phyloP scores from a whole-genome alignment of 2,113 vertebrate species.

The Bujurquina vittata region DNA sequence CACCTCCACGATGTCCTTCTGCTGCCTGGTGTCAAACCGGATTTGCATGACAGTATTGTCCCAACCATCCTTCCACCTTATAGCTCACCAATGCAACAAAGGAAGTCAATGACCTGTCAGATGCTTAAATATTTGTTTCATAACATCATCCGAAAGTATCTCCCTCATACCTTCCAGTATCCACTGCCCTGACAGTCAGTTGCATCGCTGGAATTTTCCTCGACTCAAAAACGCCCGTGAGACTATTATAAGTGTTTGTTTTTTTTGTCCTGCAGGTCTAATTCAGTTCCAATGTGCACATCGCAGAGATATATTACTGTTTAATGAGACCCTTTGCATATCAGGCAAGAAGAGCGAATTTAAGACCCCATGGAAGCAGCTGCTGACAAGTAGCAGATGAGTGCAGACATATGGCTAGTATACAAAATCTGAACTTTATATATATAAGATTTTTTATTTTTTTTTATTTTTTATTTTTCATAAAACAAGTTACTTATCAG shows the following conservation, averaged over 20 bases:
- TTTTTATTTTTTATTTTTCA: too few relatives aligned
- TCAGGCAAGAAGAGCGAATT: neutral
- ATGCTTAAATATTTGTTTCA: slow-evolving; percentile 14
- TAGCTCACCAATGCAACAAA: slow-evolving; percentile 7
- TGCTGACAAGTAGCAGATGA: neutral
- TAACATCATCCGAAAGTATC: slow-evolving; percentile 1
- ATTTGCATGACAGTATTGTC: too few relatives aligned
- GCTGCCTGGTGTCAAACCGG: too few relatives aligned
- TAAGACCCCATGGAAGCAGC: neutral
- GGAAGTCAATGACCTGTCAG: slow-evolving; percentile 8
- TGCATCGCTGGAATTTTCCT: neutral
- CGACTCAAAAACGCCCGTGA: neutral
- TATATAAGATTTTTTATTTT: too few relatives aligned
- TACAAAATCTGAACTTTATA: neutral
- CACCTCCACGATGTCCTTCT: too few relatives aligned
- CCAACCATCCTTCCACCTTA: too few relatives aligned
- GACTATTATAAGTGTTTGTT: neutral
- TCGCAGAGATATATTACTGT: neutral
- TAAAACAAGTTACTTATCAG: neutral
- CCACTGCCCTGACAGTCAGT: neutral
- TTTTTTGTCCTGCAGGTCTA: neutral
- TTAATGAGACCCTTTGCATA: neutral
- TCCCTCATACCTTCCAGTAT: neutral
- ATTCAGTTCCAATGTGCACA: neutral
- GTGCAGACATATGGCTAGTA: neutral